Evolutionary conservation across 2,888 invertebrate genomes (phyloP).

Genomic region (Psylliodes chrysocephalus): DNA sequence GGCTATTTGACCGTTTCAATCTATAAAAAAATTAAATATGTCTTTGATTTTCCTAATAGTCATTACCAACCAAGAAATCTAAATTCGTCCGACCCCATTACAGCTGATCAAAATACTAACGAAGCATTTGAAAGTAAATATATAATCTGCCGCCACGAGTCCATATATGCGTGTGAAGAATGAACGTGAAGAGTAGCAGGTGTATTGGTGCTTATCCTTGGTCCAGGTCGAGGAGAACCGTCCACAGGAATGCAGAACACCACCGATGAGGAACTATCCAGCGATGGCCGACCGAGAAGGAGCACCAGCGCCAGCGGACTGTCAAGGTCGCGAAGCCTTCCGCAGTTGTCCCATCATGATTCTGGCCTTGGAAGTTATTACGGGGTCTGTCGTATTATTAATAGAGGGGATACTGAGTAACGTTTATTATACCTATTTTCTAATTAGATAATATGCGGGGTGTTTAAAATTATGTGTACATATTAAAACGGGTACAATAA

Average conservation of each 20-base stretch:
- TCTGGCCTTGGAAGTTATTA: constrained; percentile 65
- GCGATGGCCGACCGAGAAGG: constrained; percentile 54
- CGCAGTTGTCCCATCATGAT: constrained; percentile 71
- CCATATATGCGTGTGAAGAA: constrained; percentile 50
- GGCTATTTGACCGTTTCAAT: too few species aligned
- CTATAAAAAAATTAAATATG: too few species aligned
- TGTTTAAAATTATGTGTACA: too few species aligned
- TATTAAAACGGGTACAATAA: too few species aligned
- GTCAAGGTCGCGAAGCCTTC: constrained; percentile 74
- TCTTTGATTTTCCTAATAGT: too few species aligned
- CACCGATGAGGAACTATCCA: constrained; percentile 61
- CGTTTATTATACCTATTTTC: too few species aligned
- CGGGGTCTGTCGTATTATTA: constrained; percentile 56
- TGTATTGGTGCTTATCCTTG: constrained; percentile 35
- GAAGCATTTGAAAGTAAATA: not conserved
- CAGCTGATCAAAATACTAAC: constrained; percentile 7
- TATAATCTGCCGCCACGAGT: not conserved
- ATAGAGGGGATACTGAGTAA: too few species aligned
- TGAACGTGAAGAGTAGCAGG: constrained; percentile 46
- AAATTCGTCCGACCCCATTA: not conserved
- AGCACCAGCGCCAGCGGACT: constrained; percentile 62
- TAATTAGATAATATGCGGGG: too few species aligned
- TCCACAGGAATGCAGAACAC: constrained; percentile 55
- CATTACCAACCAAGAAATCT: too few species aligned
- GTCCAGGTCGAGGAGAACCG: constrained; percentile 37